Base-by-base conservation (phyloP, 2,888 invertebrate genomes). In the Tolmerus cingulatus region DNA sequence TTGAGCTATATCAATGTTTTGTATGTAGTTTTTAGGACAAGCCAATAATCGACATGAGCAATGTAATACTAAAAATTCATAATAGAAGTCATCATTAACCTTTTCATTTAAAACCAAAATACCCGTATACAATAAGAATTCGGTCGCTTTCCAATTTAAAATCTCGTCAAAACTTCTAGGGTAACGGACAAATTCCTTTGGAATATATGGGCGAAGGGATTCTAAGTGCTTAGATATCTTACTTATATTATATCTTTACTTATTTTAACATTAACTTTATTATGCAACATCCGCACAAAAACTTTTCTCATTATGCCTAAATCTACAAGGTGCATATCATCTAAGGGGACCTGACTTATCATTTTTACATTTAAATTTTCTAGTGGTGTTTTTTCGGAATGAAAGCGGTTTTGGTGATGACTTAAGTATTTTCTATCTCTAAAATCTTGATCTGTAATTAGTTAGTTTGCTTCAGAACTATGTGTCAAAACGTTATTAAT, bases 51-150 rank as follows among this genome's bases (percentile, higher is more conserved):
- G 51, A 27, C 51, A 88, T 12, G 87, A 74, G 66, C 86, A 87
- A 51, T 88, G 74, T n/a, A 88, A 23, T 8, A 88, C 55, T 5
- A 88, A 40, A 51, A 88, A 88, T 51, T 86, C 23, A 37, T 86
- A 88, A 86, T 87, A 88, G n/a, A 87, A 51, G 34, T 88, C 87
- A 23, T 74, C 76, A 37, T 37, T 37, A 43, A 88, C 40, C 14
- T 43, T 40, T 7, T 46, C 86, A 74, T 86, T 46, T 27, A 81
- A 81, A 81, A 81, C 79, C 12, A 19, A 9, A 46, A 81, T 51
- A 78, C 37, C 37, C 37, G 37, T 37, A 37, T 37, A 37, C 37
- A 78, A 16, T 1, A 87, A 79, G 81, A 87, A 87, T 74, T 88
- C 87, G 30, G 87, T 87, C 12, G 66, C 30, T 79, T 79, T 87